A percentile compares a stretch with the other conserved stretches of the same genome.
These are phyloP conservation scores for Autographa gamma DNA, from an alignment of 2,888 invertebrate species.

Conservation along the genomic window DNA sequence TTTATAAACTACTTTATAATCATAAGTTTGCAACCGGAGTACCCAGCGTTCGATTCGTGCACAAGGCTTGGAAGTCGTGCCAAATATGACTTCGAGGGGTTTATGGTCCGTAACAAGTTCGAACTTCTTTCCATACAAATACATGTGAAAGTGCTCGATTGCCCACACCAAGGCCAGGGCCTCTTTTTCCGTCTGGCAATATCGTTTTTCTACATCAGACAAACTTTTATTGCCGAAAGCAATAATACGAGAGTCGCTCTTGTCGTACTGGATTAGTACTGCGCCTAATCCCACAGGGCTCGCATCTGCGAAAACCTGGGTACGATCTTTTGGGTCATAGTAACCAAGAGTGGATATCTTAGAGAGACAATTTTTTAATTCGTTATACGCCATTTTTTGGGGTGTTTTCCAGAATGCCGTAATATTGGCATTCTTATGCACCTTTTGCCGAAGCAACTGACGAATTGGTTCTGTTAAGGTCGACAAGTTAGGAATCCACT, in stretches of 20 bases:
- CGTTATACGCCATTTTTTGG: slow-evolving; percentile 45
- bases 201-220: slow-evolving; percentile 49
- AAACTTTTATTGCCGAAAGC: slow-evolving; percentile 56
- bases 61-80: slow-evolving; percentile 59
- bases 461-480: slow-evolving; percentile 47
- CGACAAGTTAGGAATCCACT: slow-evolving; percentile 50
- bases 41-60: slow-evolving; percentile 56
- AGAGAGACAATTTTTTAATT: slow-evolving; percentile 33
- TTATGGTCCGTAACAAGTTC: slow-evolving; percentile 62
- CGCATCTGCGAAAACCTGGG: slow-evolving; percentile 52
- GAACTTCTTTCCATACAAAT: slow-evolving; percentile 26
- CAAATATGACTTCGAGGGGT: slow-evolving; percentile 42
- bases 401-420: slow-evolving; percentile 29
- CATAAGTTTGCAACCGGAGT: slow-evolving; percentile 15
- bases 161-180: slow-evolving; percentile 59
- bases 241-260: slow-evolving; percentile 52
- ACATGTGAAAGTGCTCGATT: slow-evolving; percentile 35
- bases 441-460: slow-evolving; percentile 35
- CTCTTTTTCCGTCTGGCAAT: slow-evolving; percentile 21
- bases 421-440: slow-evolving; percentile 39
- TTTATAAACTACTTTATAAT: slow-evolving; percentile 7
- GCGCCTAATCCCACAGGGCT: slow-evolving; percentile 53
- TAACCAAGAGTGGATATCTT: slow-evolving; percentile 49
- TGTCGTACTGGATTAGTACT: slow-evolving; percentile 29
- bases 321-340: slow-evolving; percentile 50